Evolutionary conservation across 2,113 vertebrate species (phyloP).

Genomic region (Elephas maximus): DNA sequence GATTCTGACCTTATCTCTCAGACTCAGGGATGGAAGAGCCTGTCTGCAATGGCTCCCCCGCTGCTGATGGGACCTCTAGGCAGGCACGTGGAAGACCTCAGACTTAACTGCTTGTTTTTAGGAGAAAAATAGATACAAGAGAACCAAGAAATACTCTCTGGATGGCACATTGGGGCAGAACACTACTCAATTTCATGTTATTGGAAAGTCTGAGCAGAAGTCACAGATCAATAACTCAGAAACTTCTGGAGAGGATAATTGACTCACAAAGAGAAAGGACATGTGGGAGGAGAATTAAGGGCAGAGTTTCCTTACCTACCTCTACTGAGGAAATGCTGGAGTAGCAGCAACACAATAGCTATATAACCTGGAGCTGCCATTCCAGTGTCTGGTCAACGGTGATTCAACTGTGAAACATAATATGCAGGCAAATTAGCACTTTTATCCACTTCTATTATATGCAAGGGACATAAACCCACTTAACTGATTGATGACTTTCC

Average conservation of each 20-base stretch:
- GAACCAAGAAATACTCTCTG: neutral
- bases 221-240: neutral
- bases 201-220: neutral
- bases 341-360: neutral
- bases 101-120: neutral
- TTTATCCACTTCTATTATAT: neutral
- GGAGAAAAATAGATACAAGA: neutral
- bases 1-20: neutral
- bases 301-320: neutral
- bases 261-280: neutral
- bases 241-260: neutral
- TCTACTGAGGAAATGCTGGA: too few species aligned
- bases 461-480: neutral
- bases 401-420: neutral
- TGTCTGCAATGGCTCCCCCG: neutral
- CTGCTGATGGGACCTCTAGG: neutral
- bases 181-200: neutral
- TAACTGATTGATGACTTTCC: neutral
- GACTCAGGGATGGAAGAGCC: neutral
- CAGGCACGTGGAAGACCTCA: neutral
- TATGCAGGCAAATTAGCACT: neutral
- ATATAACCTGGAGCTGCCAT: rapidly evolving
- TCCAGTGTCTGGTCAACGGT: neutral
- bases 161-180: neutral
- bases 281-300: neutral